These are phyloP conservation scores for Chaenodraco wilsoni DNA, from an alignment of 2,797 vertebrate species.

Conservation along the genomic window DNA sequence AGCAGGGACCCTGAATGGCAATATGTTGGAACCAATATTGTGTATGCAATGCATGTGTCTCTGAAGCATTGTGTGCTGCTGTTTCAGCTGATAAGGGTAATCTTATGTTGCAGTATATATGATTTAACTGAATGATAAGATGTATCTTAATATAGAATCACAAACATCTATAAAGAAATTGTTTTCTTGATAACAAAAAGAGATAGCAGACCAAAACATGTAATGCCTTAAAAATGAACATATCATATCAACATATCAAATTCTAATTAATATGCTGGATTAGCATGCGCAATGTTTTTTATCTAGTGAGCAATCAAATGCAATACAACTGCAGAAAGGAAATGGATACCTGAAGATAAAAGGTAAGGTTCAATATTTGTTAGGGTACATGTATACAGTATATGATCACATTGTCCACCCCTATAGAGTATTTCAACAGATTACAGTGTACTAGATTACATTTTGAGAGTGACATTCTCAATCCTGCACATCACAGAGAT, in stretches of 20 bases:
- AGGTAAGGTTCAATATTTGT: background rate
- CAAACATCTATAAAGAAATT: background rate
- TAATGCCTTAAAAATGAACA: background rate
- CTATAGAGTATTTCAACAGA: background rate
- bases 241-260: background rate
- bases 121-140: background rate
- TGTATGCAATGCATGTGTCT: background rate
- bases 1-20: slow-evolving; percentile 17
- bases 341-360: background rate
- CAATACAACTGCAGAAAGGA: background rate
- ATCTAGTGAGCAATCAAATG: background rate
- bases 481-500: slow-evolving; percentile 58
- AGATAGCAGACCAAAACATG: too few species aligned
- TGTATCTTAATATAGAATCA: background rate
- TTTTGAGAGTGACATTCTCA: slow-evolving; percentile 28
- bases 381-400: background rate
- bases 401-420: background rate
- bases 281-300: too few species aligned
- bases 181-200: background rate
- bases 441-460: slow-evolving; percentile 26
- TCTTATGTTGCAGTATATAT: background rate
- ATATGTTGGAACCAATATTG: background rate
- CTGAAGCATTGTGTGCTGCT: background rate
- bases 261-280: too few species aligned
- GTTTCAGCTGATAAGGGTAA: background rate